Base-by-base conservation (phyloP, 2,888 invertebrate genomes). In the Megalurothrips usitatus region DNA sequence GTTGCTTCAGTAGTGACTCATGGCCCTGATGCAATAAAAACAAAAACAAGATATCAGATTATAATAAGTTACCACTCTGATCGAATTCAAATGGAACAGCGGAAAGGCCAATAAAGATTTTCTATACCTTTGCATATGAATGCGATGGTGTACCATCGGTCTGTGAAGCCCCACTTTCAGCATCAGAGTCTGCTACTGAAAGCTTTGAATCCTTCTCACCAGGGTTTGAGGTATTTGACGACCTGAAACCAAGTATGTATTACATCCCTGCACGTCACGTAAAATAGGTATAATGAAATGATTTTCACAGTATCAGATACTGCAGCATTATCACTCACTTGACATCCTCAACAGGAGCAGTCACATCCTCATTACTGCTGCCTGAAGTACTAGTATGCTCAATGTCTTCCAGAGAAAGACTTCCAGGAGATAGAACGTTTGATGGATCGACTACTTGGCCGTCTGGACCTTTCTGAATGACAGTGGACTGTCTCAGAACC, bases 1-100 rank as follows among this genome's bases (percentile, higher is more conserved):
- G 85, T 23, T 84, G 82, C 58, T 85, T 84, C 58, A 85, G 84
- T 23, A 83, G 81, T 43, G 81, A 82, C 47, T 82, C 84, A 81
- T 84, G 84, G 79, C 83, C 83, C 68, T 79, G 43, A 6, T 34
- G 17, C 17, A 28, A 43, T 79, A 1, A 78, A 78, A 28, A 78
- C 4, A 78, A 43, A 43, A 6, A 43, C 6, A 6, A n/a, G 34
- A 6, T 6, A 43, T 43, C 2, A 43, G 6, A 43, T 43, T 43
- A 43, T 43, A 43, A 43, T 43, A 43, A 43, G 34, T 43, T 4
- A 43, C 6, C 34, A 43, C 34, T 6, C 34, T 2, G n/a, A 58
- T 52, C n/a, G 10, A 52, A 10, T 43, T 43, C 6, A 6, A 52
- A 52, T 52, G 52, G 10, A 52, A 9, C 12, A 52, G 10, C 2